Evolutionary conservation across 2,113 vertebrate genomes (phyloP), one percentile per base, ranked within the genome.

Genomic region (Taurulus bubalis): DNA sequence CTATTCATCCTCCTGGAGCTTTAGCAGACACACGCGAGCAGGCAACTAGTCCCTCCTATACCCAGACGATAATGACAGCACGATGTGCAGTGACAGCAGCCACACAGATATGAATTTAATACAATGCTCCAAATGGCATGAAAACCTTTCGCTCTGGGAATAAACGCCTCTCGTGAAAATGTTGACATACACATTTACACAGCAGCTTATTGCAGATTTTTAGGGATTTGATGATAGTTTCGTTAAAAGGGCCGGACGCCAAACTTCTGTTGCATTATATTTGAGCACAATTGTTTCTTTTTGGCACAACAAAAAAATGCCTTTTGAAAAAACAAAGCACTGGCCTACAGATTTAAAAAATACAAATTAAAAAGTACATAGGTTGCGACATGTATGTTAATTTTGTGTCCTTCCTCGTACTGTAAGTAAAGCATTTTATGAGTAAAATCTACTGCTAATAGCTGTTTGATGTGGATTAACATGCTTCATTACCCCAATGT

Each of bases 401-500:
- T 79, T 68, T 51, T 56, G 20, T 65, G 22, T 60, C 15, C 34
- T 70, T 74, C 47, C 68, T 55, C 28, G 81, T 68, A 70, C 68
- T 82, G 60, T 65, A 79, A 80, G 83, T 47, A 28, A 45, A 64
- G 45, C 88, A 64, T 78, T 84, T 89, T 77, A 87, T 47, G 79
- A 90, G 79, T 79, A 76, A 91, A 91, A 90, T 89, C 86, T 85
- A 83, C 79, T 24, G 51, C 84, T 92, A 93, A 94, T 94, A 83
- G 87, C 90, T 79, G 82, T 92, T 94, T 92, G 90, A 92, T 93
- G 87, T 94, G 91, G 91, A 93, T 93, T 94, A 94, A 91, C 91
- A 91, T 90, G 93, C 90, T 94, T 86, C 89, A 94, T 94, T 93
- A 94, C 91, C 90, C 92, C 91, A 86, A 83, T 93, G 87, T 84